Evolutionary conservation across 2,113 vertebrate genomes (phyloP), one percentile per base, ranked within the genome.

Genomic region (Phaetusa simplex): DNA sequence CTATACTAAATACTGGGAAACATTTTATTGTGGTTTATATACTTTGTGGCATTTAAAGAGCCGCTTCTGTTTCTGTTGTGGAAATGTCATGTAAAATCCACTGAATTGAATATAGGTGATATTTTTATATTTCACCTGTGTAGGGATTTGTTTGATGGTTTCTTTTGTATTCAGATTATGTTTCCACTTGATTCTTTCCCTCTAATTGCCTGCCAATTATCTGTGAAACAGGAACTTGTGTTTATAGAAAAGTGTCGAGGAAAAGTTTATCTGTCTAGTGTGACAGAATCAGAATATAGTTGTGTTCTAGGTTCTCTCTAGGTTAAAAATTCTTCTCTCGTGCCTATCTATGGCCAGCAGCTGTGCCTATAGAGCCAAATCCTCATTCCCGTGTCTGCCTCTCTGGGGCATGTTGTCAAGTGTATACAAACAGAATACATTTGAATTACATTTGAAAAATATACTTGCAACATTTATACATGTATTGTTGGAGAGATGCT

Each of bases 251-350:
- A 96, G 62, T 52, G 36, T 77, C 71, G 81, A 97, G 34, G 69
- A 93, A 88, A 90, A 94, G 56, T 97, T 98, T 94, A 94, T 92
- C 86, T 94, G 93, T 92, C 86, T 86, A 90, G 71, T 73, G 47
- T 90, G 96, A 91, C 90, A 97, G 94, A 97, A 97, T 96, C 65
- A 93, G 95, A 91, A 74, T 95, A 91, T 62, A 80, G 74, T 94
- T 95, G 82, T 91, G 77, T 85, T 96, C 92, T 94, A 80, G 74
- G 89, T 94, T 96, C 24, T 42, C 42, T 42, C 12, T 42, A 42
- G 12, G 42, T 42, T 96, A 80, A 95, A 96, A 96, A 96, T 97
- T 96, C 82, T 93, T 53, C 52, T 96, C 62, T 93, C 71, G 47
- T 94, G 95, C 61, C 82, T 95, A 52, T 50, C 85, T 95, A 65